Conservation (phyloP, 2,888 invertebrate genomes). For the Ellobium chinense region DNA sequence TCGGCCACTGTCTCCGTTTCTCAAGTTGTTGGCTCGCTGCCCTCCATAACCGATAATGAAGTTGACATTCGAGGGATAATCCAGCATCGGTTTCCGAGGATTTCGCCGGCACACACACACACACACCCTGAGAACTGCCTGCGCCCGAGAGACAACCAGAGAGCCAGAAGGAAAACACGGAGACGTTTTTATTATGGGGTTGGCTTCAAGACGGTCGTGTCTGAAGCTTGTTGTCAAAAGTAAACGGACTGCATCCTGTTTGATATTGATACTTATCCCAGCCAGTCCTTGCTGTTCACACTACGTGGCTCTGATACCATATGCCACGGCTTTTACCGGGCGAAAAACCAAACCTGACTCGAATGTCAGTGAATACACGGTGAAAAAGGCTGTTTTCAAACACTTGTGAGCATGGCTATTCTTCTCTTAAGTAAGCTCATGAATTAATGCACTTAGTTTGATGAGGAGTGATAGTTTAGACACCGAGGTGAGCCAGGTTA, state of each 20-base stretch:
- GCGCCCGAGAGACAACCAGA: no score
- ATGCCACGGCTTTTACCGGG: conserved; percentile 16
- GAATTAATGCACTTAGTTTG: no score
- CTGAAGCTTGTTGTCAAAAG: neutral
- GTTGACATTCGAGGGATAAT: conserved; percentile 46
- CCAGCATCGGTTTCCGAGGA: conserved; percentile 17
- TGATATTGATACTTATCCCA: conserved; percentile 11
- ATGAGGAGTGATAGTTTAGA: no score
- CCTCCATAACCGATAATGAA: conserved; percentile 41
- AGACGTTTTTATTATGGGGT: neutral
- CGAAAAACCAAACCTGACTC: neutral
- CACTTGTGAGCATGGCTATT: neutral
- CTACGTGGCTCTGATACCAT: conserved; percentile 5
- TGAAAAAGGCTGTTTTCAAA: no score
- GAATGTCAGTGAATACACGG: conserved; percentile 9
- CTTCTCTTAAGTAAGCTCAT: neutral
- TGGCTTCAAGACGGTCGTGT: conserved; percentile 10
- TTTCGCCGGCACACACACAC: conserved; percentile 8
- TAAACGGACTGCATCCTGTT: conserved; percentile 9
- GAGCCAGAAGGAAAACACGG: neutral
- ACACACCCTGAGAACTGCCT: conserved; percentile 7
- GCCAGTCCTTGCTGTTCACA: neutral
- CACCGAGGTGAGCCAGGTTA: no score
- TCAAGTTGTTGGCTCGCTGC: conserved; percentile 36
- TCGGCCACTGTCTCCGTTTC: neutral